phyloP scores from a whole-genome alignment of 2,797 vertebrate genomes.

The Lindbergichthys nudifrons region DNA sequence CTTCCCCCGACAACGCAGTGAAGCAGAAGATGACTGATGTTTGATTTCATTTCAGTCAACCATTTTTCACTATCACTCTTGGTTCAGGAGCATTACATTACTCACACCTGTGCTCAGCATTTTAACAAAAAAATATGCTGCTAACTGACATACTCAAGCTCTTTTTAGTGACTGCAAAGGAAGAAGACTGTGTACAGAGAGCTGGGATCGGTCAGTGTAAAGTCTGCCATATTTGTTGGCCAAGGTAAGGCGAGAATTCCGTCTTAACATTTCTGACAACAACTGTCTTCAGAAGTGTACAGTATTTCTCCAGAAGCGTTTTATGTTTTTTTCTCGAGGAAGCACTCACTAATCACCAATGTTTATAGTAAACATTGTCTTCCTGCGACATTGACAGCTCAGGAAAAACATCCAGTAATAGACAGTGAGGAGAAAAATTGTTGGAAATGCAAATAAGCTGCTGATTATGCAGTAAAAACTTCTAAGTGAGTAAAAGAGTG shows the following conservation, averaged over 20 bases:
- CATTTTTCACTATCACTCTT: background rate
- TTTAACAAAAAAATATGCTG: background rate
- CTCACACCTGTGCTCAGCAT: background rate
- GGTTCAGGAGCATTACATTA: slow-evolving; percentile 14
- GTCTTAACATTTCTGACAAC: background rate
- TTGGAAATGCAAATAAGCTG: slow-evolving; percentile 27
- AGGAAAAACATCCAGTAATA: slow-evolving; percentile 15
- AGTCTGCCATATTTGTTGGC: background rate
- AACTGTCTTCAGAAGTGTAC: slow-evolving; percentile 1
- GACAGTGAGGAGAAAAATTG: background rate
- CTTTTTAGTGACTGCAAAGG: background rate
- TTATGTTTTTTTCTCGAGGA: slow-evolving; percentile 7
- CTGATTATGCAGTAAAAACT: slow-evolving; percentile 24
- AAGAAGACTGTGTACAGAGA: no score
- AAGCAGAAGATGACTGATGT: background rate
- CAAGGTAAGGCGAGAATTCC: background rate
- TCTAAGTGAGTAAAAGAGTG: background rate
- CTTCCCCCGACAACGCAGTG: background rate
- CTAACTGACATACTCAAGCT: background rate
- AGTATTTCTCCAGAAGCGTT: slow-evolving; percentile 4
- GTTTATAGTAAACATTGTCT: slow-evolving; percentile 37
- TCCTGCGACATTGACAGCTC: slow-evolving; percentile 27
- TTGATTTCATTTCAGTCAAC: background rate
- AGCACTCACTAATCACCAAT: slow-evolving; percentile 31
- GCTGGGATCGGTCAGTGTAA: background rate